phyloP scores from a whole-genome alignment of 2,797 vertebrate species.

The Malacoctenus gilli region DNA sequence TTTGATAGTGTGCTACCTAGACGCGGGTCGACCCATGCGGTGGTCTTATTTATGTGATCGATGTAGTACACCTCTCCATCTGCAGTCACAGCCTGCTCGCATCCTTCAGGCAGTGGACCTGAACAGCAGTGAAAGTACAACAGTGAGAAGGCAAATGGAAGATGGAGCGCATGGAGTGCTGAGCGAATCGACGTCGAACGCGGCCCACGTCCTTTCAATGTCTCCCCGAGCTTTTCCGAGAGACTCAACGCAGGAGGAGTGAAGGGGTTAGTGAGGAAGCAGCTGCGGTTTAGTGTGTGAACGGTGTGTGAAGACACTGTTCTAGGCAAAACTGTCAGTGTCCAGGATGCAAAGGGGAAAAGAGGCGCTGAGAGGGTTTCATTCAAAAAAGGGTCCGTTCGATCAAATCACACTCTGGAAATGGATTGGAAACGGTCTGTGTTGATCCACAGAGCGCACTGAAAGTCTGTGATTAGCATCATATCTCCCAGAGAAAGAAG shows the following conservation, averaged over 20 bases:
- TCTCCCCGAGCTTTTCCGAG: conserved; percentile 32
- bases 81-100: conserved; percentile 95
- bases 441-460: conserved; percentile 1
- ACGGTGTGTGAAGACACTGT: too few relatives aligned
- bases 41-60: conserved; percentile 97
- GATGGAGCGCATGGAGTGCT: conserved; percentile 66
- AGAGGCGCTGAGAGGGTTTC: neutral
- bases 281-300: neutral
- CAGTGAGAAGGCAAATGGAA: conserved; percentile 74
- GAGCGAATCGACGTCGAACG: conserved; percentile 51
- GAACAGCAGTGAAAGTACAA: conserved; percentile 85
- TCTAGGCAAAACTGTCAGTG: too few relatives aligned
- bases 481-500: neutral
- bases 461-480: neutral
- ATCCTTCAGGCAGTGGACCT: conserved; percentile 97
- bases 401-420: conserved; percentile 20
- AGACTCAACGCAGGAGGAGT: conserved; percentile 33
- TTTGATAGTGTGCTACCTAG: conserved; percentile 81
- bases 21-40: conserved; percentile 95
- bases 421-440: neutral
- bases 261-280: conserved; percentile 28
- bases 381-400: conserved; percentile 34
- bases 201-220: conserved; percentile 46
- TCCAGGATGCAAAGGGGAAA: too few relatives aligned
- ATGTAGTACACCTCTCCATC: conserved; percentile 98